Evolutionary conservation across 2,888 invertebrate genomes (phyloP).

Genomic region (Sialis fuliginosa): DNA sequence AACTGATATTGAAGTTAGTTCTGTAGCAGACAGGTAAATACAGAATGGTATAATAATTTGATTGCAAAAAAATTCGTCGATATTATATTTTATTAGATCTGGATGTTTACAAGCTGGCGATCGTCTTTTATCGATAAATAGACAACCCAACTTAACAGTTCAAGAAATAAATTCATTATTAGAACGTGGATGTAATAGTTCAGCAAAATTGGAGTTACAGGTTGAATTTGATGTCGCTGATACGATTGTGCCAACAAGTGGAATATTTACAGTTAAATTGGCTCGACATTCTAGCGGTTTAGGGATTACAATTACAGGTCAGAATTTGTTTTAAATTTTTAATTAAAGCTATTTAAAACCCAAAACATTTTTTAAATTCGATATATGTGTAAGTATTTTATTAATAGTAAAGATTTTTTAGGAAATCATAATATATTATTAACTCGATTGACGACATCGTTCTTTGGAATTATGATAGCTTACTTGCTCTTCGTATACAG

Average conservation of each 20-base stretch:
- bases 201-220: constrained; percentile 55
- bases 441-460: no score
- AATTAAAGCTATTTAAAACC: no score
- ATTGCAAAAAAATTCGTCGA: background rate
- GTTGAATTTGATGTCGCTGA: constrained; percentile 86
- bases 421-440: no score
- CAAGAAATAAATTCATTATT: constrained; percentile 35
- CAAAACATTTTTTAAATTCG: no score
- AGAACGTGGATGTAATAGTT: constrained; percentile 27
- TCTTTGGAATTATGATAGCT: no score
- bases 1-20: constrained; percentile 30
- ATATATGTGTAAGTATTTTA: no score
- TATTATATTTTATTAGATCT: constrained; percentile 27
- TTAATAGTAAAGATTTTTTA: no score
- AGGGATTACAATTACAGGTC: constrained; percentile 79
- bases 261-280: constrained; percentile 78
- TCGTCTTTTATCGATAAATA: constrained; percentile 69
- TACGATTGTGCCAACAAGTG: constrained; percentile 76
- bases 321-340: constrained; percentile 2
- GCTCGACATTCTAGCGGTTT: constrained; percentile 63
- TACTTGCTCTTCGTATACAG: no score
- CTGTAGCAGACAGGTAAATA: constrained; percentile 37
- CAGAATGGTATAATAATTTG: background rate
- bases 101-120: constrained; percentile 67
- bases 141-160: constrained; percentile 45